Evolutionary conservation across 1,140 invertebrate genomes (phyloP), one percentile per base, ranked within the genome.

Genomic region (Cyclina sinensis): DNA sequence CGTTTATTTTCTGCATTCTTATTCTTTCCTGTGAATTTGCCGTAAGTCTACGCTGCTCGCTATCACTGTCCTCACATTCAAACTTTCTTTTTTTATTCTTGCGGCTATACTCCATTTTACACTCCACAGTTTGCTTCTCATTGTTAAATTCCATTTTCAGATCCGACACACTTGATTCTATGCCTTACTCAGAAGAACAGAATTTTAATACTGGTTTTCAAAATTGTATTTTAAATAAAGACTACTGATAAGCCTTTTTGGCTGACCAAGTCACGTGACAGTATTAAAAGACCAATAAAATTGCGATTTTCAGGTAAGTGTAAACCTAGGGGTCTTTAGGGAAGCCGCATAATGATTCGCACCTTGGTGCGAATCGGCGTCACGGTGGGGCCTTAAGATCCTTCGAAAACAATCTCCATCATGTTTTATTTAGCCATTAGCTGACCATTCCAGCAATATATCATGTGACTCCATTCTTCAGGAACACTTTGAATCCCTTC

Each of bases 1-100:
- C 98, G 94, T 99, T 99, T 96, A 99, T 96, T 95, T 99, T 99
- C 93, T 99, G 99, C 99, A 99, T 99, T 88, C 99, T 96, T 39
- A 98, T 96, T 79, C 99, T 96, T 95, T 99, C 99, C 0, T 92
- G 92, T 11, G 43, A 84, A 62, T 93, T 93, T 27, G 93, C 91
- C 12, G 76, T 78, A 27, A 91, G 30, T 32, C 93, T 80, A 43
- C 84, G 91, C 35, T 88, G 80, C 73, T 92, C 92, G 7, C 86
- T 85, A 30, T 91, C 90, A 27, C 94, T 74, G 12, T 89, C 89
- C 5, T 88, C 86, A 14, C 73, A 62, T 14, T 81, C 65, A 35
- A 46, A 70, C 48, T 79, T 80, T 18, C 85, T 74, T 70, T 87
- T 87, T 65, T 73, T 35, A n/a, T 43, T 62, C 30, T 37, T 48